A percentile compares a stretch with the other conserved stretches of the same genome.
phyloP scores from a whole-genome alignment of 2,888 invertebrate species.

The Lasioglossum calceatum region DNA sequence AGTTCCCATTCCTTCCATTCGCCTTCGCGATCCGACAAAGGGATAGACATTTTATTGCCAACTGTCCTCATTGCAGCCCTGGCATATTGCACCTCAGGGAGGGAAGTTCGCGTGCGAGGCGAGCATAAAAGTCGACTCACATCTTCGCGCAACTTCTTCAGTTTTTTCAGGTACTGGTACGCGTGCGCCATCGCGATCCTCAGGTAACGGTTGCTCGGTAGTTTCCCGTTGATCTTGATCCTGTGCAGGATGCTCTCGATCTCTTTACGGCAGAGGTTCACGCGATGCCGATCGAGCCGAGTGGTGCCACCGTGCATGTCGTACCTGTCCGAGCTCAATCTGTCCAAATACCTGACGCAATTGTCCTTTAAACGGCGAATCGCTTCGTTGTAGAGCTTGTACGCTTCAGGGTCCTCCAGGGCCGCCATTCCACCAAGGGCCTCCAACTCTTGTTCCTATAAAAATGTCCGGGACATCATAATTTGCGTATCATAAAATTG shows the following conservation, averaged over 20 bases:
- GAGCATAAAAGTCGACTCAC: conserved; percentile 74
- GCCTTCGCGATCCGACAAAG: neutral
- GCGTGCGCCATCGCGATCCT: conserved; percentile 80
- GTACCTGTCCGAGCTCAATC: conserved; percentile 74
- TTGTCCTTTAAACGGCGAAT: conserved; percentile 77
- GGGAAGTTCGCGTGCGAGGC: neutral
- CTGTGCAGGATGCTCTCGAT: conserved; percentile 76
- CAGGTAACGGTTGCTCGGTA: conserved; percentile 77
- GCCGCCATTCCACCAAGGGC: conserved; percentile 81
- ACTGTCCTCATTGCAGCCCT: neutral
- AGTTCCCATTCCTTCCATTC: neutral
- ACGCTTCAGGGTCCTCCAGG: conserved; percentile 76
- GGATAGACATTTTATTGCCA: neutral
- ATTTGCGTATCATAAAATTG: neutral
- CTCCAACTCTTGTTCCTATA: conserved; percentile 68
- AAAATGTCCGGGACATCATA: no score
- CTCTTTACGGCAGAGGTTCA: conserved; percentile 76
- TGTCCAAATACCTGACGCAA: conserved; percentile 83
- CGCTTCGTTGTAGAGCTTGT: conserved; percentile 79
- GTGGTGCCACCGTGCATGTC: conserved; percentile 77
- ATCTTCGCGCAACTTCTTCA: conserved; percentile 84
- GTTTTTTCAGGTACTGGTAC: conserved; percentile 83
- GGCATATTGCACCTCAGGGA: neutral
- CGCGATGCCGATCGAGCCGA: conserved; percentile 78
- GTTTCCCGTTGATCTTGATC: conserved; percentile 78